A percentile compares a stretch with the other conserved stretches of the same genome.
These are phyloP conservation scores for Pseudorectes ferrugineus DNA, from an alignment of 2,113 vertebrate species.

Conservation along the genomic window DNA sequence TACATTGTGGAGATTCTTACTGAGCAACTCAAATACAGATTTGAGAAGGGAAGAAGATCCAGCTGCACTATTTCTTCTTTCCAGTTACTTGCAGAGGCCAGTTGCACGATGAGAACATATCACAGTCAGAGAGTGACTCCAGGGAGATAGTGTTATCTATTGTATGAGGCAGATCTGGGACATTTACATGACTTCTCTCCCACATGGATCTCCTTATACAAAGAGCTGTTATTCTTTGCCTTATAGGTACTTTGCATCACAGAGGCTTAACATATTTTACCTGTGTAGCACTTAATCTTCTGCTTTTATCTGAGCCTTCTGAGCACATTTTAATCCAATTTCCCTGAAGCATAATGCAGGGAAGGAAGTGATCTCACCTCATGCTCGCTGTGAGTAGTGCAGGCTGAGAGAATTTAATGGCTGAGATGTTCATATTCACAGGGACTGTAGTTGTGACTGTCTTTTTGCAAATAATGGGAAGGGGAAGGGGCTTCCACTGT, in stretches of 20 bases:
- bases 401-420: not conserved
- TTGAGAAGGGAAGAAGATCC: not conserved
- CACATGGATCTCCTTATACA: not conserved
- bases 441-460: not conserved
- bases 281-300: not conserved
- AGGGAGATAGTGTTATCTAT: not conserved
- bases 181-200: not conserved
- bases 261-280: not conserved
- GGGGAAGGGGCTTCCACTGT: not conserved
- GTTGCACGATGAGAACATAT: not conserved
- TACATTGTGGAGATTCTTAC: not conserved
- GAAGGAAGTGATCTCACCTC: not conserved
- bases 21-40: not conserved
- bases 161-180: not conserved
- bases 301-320: not conserved
- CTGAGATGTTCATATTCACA: not conserved
- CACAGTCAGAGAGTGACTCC: not conserved
- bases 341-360: not conserved
- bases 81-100: not conserved
- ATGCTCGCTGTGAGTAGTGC: not conserved
- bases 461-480: not conserved
- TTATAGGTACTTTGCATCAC: not conserved
- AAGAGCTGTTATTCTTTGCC: not conserved
- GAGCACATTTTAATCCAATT: not conserved
- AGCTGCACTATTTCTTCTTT: not conserved